Conservation (phyloP, 1,140 invertebrate species). For the Physella acuta region DNA sequence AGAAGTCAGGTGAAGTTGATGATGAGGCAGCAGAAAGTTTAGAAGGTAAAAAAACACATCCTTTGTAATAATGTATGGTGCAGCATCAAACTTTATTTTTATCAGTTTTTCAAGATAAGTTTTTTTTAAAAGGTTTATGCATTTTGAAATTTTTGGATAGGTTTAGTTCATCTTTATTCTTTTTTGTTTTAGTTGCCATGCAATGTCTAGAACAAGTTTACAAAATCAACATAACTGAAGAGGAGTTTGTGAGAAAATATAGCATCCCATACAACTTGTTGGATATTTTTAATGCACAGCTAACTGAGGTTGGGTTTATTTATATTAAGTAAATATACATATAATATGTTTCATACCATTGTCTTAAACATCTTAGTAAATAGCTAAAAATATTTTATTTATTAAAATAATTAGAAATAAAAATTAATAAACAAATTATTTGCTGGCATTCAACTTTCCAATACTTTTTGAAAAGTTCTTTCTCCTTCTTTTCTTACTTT, state of each 20-base stretch:
- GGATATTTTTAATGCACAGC: slow-evolving; percentile 52
- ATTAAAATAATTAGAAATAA: too few relatives aligned
- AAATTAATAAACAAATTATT: too few relatives aligned
- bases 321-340: background rate
- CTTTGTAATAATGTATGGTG: background rate
- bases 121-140: background rate
- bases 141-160: background rate
- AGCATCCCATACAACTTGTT: slow-evolving; percentile 44
- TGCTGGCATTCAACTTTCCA: too few relatives aligned
- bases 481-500: too few relatives aligned
- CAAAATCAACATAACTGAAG: slow-evolving; percentile 61
- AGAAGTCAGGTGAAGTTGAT: slow-evolving; percentile 43
- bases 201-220: slow-evolving; percentile 85
- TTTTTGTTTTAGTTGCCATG: slow-evolving; percentile 66
- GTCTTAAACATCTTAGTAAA: background rate
- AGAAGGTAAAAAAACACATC: slow-evolving; percentile 60
- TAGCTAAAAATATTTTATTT: background rate
- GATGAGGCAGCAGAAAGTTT: slow-evolving; percentile 77
- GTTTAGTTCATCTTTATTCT: background rate
- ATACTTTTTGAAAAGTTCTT: too few relatives aligned
- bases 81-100: background rate
- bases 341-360: slow-evolving; percentile 3
- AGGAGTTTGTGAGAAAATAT: slow-evolving; percentile 41
- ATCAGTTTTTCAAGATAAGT: too few relatives aligned
- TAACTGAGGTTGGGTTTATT: slow-evolving; percentile 41